Evolutionary conservation across 2,113 vertebrate species (phyloP), one percentile per base, ranked within the genome.

Genomic region (Montifringilla adamsi): DNA sequence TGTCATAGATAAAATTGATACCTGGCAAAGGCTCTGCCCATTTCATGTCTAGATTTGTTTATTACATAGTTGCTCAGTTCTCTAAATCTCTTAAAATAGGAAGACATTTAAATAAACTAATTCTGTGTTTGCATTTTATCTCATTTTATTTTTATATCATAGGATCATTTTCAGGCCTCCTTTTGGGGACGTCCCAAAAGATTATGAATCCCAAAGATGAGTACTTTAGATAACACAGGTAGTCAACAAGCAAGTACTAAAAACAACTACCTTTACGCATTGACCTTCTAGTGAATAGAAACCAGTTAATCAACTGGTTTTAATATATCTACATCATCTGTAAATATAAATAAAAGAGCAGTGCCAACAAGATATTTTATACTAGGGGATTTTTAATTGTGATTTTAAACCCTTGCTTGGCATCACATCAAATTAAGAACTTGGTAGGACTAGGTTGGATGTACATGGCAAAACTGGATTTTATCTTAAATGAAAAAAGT

Each of bases 341-440:
- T 16, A 55, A 52, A n/a, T n/a, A 24, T 35, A 58, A 90, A 49
- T 49, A 53, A 55, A 87, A 69, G 7, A 43, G 44, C 3, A 44
- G 10, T 27, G 19, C 3, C 18, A 39, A 47, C 7, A 64, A 47
- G 4, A 16, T 27, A 64, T 46, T 87, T 81, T 44, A 21, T 28
- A 69, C 22, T 35, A 14, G 28, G 6, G 1, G 0, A 0, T 1
- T 24, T 68, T 41, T 26, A 39, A 23, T 16, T 59, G 15, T 17
- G 3, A 6, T 53, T 77, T 89, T 73, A 50, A 87, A 64, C 3
- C 2, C 20, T 55, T 55, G 4, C 8, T 67, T 76, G 20, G 4
- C 9, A 69, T 81, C 18, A 14, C 33, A 47, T 33, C 3, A 3
- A 37, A 52, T 84, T 26, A 87, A 26, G 20, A 84, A 75, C 13